These are phyloP conservation scores for Pararge aegeria DNA, from an alignment of 1,140 invertebrate species.

Conservation along the genomic window DNA sequence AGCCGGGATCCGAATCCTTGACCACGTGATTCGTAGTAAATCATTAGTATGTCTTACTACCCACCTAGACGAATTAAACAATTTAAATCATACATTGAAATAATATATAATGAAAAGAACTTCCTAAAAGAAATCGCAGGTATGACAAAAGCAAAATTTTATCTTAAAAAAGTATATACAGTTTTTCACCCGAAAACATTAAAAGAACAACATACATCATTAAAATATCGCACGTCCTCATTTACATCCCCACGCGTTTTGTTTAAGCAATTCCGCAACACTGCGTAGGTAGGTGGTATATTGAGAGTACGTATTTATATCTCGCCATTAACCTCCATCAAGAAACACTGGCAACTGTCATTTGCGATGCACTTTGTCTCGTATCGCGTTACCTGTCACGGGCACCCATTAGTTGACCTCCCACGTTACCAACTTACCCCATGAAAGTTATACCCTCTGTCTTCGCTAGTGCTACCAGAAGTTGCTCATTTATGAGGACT, in stretches of 20 bases:
- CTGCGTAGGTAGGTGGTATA: neutral
- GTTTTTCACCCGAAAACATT: neutral
- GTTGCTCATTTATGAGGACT: neutral
- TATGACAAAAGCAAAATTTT: too few relatives aligned
- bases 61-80: too few relatives aligned
- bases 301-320: conserved; percentile 1
- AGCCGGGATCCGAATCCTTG: too few relatives aligned
- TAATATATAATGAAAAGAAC: too few relatives aligned
- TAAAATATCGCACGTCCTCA: conserved; percentile 9
- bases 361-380: conserved; percentile 73
- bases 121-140: too few relatives aligned
- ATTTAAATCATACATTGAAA: too few relatives aligned
- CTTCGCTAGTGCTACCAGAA: conserved; percentile 27
- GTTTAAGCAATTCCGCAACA: conserved; percentile 3
- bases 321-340: conserved; percentile 58
- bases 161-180: too few relatives aligned
- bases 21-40: too few relatives aligned
- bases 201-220: conserved; percentile 6
- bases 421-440: conserved; percentile 60
- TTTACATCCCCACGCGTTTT: neutral
- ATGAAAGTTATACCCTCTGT: conserved; percentile 63
- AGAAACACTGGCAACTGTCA: conserved; percentile 51
- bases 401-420: conserved; percentile 73
- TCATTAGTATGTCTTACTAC: too few relatives aligned
- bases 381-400: conserved; percentile 73